phyloP scores from a whole-genome alignment of 1,140 invertebrate species.

The Pachypeltis micranthus region DNA sequence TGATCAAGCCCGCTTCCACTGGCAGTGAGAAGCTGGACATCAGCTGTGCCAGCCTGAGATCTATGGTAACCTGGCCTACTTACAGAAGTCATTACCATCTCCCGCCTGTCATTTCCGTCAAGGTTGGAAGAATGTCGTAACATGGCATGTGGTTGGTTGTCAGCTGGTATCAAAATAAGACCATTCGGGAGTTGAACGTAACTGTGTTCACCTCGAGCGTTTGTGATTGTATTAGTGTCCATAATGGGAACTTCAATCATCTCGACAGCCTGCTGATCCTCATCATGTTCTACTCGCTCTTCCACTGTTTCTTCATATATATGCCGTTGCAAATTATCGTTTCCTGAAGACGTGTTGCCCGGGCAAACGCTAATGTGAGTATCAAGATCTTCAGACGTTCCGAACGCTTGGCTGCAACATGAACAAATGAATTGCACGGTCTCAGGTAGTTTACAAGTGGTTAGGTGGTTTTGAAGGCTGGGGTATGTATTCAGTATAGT shows the following conservation, averaged over 20 bases:
- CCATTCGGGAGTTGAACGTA: constrained; percentile 20
- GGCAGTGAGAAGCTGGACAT: constrained; percentile 13
- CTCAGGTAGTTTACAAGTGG: constrained; percentile 16
- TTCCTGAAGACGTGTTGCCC: background rate
- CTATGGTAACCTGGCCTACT: no score
- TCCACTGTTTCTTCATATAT: background rate
- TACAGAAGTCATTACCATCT: no score
- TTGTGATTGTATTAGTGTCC: background rate
- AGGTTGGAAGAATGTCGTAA: no score
- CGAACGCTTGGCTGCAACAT: constrained; percentile 52
- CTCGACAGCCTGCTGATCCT: constrained; percentile 14
- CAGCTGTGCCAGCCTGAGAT: no score
- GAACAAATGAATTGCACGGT: constrained; percentile 46
- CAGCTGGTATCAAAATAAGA: constrained; percentile 17
- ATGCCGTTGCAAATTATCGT: background rate
- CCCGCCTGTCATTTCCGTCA: no score
- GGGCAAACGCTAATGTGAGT: constrained; percentile 40
- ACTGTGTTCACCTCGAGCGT: constrained; percentile 17
- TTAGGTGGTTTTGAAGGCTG: constrained; percentile 13
- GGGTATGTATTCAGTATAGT: constrained; percentile 35
- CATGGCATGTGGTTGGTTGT: no score
- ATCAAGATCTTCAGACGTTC: constrained; percentile 49
- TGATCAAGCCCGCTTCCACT: no score
- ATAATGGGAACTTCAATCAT: constrained; percentile 23
- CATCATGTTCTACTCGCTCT: background rate